Conservation (phyloP, 2,113 vertebrate species). For the Eptesicus fuscus region DNA sequence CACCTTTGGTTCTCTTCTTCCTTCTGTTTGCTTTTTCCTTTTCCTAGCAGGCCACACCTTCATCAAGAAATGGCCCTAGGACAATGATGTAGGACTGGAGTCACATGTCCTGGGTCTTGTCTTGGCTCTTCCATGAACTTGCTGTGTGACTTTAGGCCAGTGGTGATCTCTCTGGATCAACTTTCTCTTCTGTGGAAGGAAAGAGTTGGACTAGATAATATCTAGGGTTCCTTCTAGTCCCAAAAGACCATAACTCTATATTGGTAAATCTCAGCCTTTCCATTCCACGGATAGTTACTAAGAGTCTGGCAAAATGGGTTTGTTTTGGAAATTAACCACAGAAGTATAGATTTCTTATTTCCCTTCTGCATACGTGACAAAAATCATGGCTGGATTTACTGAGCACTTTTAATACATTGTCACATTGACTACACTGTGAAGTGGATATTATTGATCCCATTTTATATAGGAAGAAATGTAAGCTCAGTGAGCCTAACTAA, state of each 20-base stretch:
- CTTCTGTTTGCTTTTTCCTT: neutral
- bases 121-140: neutral
- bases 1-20: neutral
- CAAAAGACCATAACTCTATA: neutral
- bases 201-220: neutral
- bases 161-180: neutral
- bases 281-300: neutral
- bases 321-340: neutral
- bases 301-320: neutral
- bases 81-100: neutral
- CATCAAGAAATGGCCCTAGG: neutral
- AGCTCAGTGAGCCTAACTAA: neutral
- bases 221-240: neutral
- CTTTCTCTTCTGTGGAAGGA: neutral
- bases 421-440: neutral
- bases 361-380: neutral
- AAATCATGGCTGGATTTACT: neutral
- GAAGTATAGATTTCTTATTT: neutral
- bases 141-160: slow-evolving; percentile 17
- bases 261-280: neutral
- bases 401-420: neutral
- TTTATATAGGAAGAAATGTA: neutral
- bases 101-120: neutral
- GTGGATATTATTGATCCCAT: neutral
- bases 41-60: neutral